Percentiles rank a stretch among this genome's conserved stretches.
These are phyloP conservation scores for Tyto alba DNA, from an alignment of 2,113 vertebrate genomes.

Conservation along the genomic window DNA sequence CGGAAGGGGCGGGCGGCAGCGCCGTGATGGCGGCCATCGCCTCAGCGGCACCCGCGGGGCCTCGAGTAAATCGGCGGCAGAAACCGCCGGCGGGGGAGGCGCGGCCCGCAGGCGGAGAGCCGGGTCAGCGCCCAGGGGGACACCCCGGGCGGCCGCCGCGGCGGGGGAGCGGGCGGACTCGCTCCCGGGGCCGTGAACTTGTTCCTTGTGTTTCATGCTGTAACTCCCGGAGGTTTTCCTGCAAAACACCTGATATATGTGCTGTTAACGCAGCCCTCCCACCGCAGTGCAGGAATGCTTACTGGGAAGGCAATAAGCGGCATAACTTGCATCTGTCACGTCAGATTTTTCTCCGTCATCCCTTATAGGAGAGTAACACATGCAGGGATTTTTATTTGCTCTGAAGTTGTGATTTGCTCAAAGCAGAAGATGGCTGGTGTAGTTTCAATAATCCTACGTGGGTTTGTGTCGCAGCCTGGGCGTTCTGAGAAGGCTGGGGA, in stretches of 20 bases:
- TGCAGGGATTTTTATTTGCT: neutral
- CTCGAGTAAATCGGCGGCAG: fast-evolving
- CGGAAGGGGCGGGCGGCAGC: neutral
- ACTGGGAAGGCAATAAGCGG: neutral
- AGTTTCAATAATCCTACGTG: fast-evolving
- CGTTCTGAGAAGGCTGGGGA: no score
- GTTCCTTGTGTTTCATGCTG: neutral
- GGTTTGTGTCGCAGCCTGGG: neutral
- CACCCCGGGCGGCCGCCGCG: neutral
- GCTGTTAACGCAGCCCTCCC: neutral
- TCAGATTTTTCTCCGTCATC: neutral
- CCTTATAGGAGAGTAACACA: neutral
- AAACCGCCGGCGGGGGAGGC: no score
- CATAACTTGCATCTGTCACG: fast-evolving
- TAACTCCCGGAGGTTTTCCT: neutral
- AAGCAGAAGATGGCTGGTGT: neutral
- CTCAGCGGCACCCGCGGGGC: no score
- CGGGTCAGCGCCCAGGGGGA: fast-evolving
- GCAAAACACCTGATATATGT: no score
- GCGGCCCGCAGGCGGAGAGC: neutral
- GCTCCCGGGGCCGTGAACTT: fast-evolving
- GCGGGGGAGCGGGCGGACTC: neutral
- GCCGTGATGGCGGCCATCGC: neutral
- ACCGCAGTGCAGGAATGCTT: neutral
- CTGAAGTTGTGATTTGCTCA: neutral